Evolutionary conservation across 1,140 invertebrate species (phyloP).

Genomic region (Listronotus oregonensis): DNA sequence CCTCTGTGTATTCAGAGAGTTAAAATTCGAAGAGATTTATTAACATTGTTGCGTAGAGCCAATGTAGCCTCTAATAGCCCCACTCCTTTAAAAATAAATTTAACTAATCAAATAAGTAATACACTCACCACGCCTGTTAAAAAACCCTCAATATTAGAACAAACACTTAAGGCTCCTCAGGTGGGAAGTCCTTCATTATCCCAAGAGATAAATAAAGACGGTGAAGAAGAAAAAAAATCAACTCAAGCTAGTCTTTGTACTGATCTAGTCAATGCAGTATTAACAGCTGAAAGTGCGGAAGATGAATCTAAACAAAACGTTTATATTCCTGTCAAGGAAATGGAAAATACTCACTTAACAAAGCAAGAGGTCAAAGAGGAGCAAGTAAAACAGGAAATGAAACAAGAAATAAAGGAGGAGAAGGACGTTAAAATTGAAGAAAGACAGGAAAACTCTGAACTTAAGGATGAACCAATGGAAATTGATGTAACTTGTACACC

Average conservation of each 20-base stretch:
- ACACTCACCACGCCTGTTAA: slow-evolving; percentile 37
- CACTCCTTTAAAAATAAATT: slow-evolving; percentile 36
- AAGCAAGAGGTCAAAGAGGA: slow-evolving; percentile 59
- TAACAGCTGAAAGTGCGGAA: slow-evolving; percentile 62
- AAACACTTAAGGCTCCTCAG: slow-evolving; percentile 57
- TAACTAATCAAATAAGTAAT: slow-evolving; percentile 10
- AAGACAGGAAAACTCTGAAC: slow-evolving; percentile 23
- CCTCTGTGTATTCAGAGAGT: slow-evolving; percentile 74
- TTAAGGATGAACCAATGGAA: slow-evolving; percentile 41
- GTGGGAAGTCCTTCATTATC: not conserved
- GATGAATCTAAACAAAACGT: slow-evolving; percentile 58
- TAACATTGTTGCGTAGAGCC: slow-evolving; percentile 68
- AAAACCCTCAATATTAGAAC: slow-evolving; percentile 60
- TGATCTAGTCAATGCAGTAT: slow-evolving; percentile 64
- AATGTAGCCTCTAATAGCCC: slow-evolving; percentile 50
- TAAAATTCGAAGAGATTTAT: slow-evolving; percentile 69
- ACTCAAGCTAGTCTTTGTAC: slow-evolving; percentile 58
- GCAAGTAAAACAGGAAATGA: slow-evolving; percentile 58
- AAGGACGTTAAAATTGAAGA: slow-evolving; percentile 13
- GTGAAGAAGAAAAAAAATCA: slow-evolving; percentile 30
- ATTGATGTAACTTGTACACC: slow-evolving; percentile 32
- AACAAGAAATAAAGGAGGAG: slow-evolving; percentile 55
- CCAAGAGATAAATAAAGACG: slow-evolving; percentile 16
- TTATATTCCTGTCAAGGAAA: slow-evolving; percentile 45
- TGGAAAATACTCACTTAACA: slow-evolving; percentile 55